Percentiles rank a stretch among this genome's conserved stretches.
Conservation (phyloP, 2,113 vertebrate species). For the Eretmodus cyanostictus region DNA sequence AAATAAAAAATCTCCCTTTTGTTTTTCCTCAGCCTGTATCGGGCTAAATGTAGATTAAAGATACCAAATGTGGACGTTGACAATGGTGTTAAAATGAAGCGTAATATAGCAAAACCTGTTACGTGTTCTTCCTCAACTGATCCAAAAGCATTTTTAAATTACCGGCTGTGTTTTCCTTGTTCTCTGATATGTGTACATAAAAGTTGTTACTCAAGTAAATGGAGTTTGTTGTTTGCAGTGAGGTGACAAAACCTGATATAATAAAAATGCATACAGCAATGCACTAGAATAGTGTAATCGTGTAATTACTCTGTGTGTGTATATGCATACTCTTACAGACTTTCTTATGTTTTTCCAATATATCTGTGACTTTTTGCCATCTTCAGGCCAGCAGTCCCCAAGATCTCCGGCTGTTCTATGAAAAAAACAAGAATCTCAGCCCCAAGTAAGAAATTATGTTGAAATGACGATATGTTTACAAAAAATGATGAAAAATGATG, state of each 20-base stretch:
- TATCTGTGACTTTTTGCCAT: neutral
- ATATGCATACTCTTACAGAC: neutral
- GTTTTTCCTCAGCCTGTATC: neutral
- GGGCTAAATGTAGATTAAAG: neutral
- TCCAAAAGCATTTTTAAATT: neutral
- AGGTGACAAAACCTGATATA: neutral
- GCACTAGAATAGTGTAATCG: neutral
- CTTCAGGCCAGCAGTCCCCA: conserved; percentile 94
- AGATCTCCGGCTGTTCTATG: conserved; percentile 94
- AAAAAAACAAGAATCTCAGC: conserved; percentile 93
- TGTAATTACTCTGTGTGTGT: neutral
- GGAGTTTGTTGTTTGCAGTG: neutral
- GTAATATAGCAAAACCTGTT: neutral
- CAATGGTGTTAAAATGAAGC: neutral
- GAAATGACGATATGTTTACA: neutral
- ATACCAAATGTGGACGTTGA: neutral
- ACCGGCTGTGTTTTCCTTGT: neutral
- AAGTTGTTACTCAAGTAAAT: neutral
- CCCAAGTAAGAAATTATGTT: conserved; percentile 79
- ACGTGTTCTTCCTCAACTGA: neutral
- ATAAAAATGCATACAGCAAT: neutral
- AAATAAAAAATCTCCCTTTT: no score
- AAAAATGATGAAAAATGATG: neutral
- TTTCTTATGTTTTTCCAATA: neutral
- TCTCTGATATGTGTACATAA: neutral